Evolutionary conservation across 2,888 invertebrate species (phyloP), one percentile per base, ranked within the genome.

Genomic region (Caenorhabditis becei): DNA sequence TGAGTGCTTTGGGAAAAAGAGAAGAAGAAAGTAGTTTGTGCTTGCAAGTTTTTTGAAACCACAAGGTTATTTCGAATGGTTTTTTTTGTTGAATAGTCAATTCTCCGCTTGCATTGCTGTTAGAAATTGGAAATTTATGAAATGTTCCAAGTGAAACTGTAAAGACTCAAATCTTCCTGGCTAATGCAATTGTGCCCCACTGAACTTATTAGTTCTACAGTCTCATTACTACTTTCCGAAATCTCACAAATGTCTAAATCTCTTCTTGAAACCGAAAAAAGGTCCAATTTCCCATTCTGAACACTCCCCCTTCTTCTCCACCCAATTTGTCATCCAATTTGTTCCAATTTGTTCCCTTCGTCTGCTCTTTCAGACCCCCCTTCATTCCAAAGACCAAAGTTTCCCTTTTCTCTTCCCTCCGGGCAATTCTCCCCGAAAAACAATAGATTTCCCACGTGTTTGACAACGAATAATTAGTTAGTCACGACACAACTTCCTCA

Each of bases 371-470:
- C 3, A 10, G 2, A 41, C 10, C 3, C 10, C 41, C 3, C 24
- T 37, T 63, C 32, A 18, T 3, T 28, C 49, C 14, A 5, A 26
- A 61, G 28, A 61, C 24, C 26, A 54, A n/a, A n/a, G n/a, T n/a
- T n/a, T n/a, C 35, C 56, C 35, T 5, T 32, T 24, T 8, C 23
- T 16, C 28, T 11, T 24, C 11, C 20, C 28, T 14, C 47, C 49
- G 63, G 7, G n/a, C n/a, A n/a, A n/a, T n/a, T n/a, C n/a, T n/a
- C n/a, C n/a, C n/a, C n/a, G n/a, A n/a, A n/a, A n/a, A n/a, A n/a
- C n/a, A n/a, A n/a, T n/a, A n/a, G 44, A 58, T 41, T 67, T 67
- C 67, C 56, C 67, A 67, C 67, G 67, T 56, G 58, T 56, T 67
- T 10, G 41, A 32, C 32, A 32, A 56, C 28, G 56, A 58, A 47